Conservation (phyloP, 2,888 invertebrate species). For the Agrochola lychnidis region DNA sequence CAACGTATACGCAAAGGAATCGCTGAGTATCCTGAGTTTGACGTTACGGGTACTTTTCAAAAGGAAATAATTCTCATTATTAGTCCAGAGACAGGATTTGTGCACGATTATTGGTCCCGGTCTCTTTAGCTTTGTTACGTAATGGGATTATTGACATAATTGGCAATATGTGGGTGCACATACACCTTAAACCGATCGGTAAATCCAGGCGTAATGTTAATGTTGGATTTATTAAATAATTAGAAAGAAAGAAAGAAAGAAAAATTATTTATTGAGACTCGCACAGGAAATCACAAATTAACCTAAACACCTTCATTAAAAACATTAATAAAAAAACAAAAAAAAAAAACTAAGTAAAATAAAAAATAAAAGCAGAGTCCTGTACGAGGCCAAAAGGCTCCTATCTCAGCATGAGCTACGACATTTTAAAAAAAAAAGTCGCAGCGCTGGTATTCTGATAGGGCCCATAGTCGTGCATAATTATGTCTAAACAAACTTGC, state of each 20-base stretch:
- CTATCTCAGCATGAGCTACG: no score
- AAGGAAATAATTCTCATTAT: not conserved
- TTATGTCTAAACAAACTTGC: not conserved
- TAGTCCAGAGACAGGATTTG: not conserved
- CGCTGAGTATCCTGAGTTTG: not conserved
- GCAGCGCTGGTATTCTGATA: no score
- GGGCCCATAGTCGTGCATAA: not conserved
- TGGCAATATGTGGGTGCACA: not conserved
- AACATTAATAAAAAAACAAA: no score
- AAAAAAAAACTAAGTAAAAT: no score
- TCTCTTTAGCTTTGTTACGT: not conserved
- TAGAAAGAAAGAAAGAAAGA: no score
- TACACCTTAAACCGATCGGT: not conserved
- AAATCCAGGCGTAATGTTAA: not conserved
- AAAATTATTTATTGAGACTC: no score
- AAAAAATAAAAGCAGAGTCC: no score
- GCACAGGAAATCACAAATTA: no score
- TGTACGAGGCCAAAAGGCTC: no score
- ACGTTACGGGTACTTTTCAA: not conserved
- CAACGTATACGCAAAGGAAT: not conserved
- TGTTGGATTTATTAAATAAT: not conserved
- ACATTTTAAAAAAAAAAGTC: no score
- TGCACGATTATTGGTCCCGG: not conserved
- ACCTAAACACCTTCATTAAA: no score
- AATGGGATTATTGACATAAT: not conserved